These are phyloP conservation scores for Variabilichromis moorii DNA, from an alignment of 2,113 vertebrate species.

Conservation along the genomic window DNA sequence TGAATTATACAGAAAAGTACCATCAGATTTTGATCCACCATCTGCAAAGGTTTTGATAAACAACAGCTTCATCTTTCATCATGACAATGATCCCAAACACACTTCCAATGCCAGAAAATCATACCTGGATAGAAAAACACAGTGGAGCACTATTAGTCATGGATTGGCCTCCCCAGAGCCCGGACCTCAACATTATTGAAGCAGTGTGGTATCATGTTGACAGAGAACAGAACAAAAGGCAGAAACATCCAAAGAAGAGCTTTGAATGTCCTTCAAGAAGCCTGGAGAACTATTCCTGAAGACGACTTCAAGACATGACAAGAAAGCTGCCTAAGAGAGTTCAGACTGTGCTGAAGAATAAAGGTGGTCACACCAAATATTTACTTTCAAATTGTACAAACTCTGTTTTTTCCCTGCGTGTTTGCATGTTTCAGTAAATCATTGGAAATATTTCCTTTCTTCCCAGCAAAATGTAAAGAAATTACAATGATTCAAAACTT, in stretches of 20 bases:
- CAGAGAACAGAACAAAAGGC: not conserved
- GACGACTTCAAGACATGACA: not conserved
- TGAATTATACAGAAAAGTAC: not conserved
- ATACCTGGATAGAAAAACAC: not conserved
- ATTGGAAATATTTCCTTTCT: not conserved
- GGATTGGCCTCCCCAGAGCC: not conserved
- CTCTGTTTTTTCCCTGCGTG: not conserved
- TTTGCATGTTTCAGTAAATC: not conserved
- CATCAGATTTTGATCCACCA: not conserved
- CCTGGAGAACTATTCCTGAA: not conserved
- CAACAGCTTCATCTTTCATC: not conserved
- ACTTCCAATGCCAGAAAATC: not conserved
- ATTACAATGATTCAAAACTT: not conserved
- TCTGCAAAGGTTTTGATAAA: not conserved
- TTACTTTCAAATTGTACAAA: not conserved
- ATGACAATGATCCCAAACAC: not conserved
- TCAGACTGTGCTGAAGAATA: not conserved
- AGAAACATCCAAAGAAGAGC: not conserved
- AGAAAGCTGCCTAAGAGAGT: not conserved
- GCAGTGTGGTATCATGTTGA: rapidly evolving
- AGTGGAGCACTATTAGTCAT: not conserved
- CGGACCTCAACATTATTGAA: rapidly evolving
- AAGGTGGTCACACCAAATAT: not conserved
- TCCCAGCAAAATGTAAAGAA: not conserved
- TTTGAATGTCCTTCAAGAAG: not conserved